Evolutionary conservation across 2,113 vertebrate genomes (phyloP), one percentile per base, ranked within the genome.

Genomic region (Mellivora capensis): DNA sequence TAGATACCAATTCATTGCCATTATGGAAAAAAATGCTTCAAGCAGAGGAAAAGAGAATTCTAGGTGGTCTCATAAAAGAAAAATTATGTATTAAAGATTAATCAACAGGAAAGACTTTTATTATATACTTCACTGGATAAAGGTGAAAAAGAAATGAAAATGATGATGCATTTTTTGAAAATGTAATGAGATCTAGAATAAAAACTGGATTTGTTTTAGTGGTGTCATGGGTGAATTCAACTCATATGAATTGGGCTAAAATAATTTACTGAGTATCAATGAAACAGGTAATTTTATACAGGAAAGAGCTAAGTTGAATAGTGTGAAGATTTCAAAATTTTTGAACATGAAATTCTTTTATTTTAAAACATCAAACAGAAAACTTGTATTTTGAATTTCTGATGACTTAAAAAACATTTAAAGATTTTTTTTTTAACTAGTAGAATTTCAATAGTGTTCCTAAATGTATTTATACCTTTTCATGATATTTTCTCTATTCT

Each of bases 41-140:
- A 96, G 88, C 57, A 74, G 71, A 96, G 71, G 80, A n/a, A 39
- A 44, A 93, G n/a, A 94, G 64, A 95, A 85, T 54, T 39, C 62
- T 47, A n/a, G 62, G 39, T 67, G 47, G 47, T 81, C 31, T 79
- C 52, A 93, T 7, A 59, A 69, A 74, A 64, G 72, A 77, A 94
- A 92, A 84, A 34, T 47, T 54, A 29, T 39, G 72, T 31, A 90
- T 69, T 57, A 95, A 80, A 92, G 42, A 77, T 49, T 49, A 95
- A 85, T 87, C 87, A 83, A 81, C 57, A 85, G 7, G 13, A 20
- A 77, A 6, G 0, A 61, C 0, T 57, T 90, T 93, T 85, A 59
- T 44, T 81, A 2, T 84, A 39, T 74, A 47, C 10, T 82, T 91
- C 17, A 29, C 9, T 62, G 69, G 39, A 62, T 11, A 86, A 15